These are phyloP conservation scores for Scophthalmus maximus DNA, from an alignment of 2,113 vertebrate genomes.

Conservation along the genomic window DNA sequence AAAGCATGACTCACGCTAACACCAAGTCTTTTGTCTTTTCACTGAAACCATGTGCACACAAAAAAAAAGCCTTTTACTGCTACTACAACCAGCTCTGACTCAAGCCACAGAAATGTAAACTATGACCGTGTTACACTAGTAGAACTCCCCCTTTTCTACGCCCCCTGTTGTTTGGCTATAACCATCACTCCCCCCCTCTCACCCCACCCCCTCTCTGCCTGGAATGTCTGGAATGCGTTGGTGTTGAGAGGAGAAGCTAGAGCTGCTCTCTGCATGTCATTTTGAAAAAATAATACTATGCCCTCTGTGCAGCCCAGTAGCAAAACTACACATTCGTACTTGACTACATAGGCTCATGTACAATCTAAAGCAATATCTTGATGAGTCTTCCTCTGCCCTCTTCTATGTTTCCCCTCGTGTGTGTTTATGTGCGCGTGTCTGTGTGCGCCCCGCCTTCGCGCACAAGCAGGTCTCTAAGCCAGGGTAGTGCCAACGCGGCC, in stretches of 20 bases:
- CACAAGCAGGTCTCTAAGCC: slow-evolving; percentile 91
- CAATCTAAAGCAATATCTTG: background rate
- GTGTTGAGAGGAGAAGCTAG: slow-evolving; percentile 65
- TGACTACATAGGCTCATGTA: background rate
- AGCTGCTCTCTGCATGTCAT: slow-evolving; percentile 76
- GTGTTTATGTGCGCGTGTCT: slow-evolving; percentile 7
- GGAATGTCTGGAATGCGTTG: slow-evolving; percentile 81
- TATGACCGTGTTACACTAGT: slow-evolving; percentile 42
- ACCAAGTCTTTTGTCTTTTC: background rate
- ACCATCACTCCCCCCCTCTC: background rate
- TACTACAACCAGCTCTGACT: slow-evolving; percentile 58
- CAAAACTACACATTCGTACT: background rate
- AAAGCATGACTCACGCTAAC: background rate
- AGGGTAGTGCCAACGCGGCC: slow-evolving; percentile 92
- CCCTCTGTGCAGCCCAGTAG: slow-evolving; percentile 24
- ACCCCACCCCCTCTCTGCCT: slow-evolving; percentile 27
- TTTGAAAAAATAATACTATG: slow-evolving; percentile 12
- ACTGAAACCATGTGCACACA: slow-evolving; percentile 6
- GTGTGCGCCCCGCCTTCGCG: background rate
- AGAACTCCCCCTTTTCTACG: slow-evolving; percentile 20
- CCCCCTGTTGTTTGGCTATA: slow-evolving; percentile 62
- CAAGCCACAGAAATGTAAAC: slow-evolving; percentile 77
- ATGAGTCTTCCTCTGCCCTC: background rate
- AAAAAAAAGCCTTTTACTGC: slow-evolving; percentile 15
- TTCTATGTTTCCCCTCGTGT: background rate